phyloP scores from a whole-genome alignment of 2,113 vertebrate species.

The Onychostoma macrolepis region DNA sequence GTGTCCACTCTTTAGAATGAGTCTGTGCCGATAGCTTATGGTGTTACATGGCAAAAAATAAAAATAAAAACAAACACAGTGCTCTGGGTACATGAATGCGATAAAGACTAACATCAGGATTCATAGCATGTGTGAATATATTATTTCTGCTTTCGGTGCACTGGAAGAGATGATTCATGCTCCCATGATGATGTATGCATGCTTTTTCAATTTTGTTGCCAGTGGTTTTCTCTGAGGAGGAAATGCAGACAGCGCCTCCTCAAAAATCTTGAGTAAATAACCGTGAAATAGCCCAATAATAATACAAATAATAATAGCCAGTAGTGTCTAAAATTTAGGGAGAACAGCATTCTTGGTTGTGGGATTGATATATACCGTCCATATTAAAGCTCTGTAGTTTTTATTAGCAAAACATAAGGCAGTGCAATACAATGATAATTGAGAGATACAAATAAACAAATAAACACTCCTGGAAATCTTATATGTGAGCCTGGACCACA shows the following conservation, averaged over 20 bases:
- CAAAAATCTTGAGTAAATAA: background rate
- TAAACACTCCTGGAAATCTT: background rate
- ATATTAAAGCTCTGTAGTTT: too few relatives aligned
- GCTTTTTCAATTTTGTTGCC: constrained; percentile 5
- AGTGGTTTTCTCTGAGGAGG: background rate
- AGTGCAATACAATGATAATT: background rate
- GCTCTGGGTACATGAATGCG: background rate
- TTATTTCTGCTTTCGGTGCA: background rate
- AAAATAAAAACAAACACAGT: background rate
- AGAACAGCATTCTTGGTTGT: background rate
- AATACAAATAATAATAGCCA: too few relatives aligned
- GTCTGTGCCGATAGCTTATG: background rate
- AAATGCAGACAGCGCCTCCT: background rate
- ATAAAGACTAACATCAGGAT: background rate
- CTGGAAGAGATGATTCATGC: background rate
- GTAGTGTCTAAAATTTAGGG: background rate
- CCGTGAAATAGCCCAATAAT: too few relatives aligned
- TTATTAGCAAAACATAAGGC: background rate
- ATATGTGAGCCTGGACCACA: too few relatives aligned
- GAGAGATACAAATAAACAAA: background rate
- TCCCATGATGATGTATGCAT: background rate
- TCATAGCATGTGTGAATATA: background rate
- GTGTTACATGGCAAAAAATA: background rate
- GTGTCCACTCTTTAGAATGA: constrained; percentile 13
- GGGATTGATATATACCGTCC: background rate